Evolutionary conservation across 2,113 vertebrate genomes (phyloP).

Genomic region (Apteryx owenii): DNA sequence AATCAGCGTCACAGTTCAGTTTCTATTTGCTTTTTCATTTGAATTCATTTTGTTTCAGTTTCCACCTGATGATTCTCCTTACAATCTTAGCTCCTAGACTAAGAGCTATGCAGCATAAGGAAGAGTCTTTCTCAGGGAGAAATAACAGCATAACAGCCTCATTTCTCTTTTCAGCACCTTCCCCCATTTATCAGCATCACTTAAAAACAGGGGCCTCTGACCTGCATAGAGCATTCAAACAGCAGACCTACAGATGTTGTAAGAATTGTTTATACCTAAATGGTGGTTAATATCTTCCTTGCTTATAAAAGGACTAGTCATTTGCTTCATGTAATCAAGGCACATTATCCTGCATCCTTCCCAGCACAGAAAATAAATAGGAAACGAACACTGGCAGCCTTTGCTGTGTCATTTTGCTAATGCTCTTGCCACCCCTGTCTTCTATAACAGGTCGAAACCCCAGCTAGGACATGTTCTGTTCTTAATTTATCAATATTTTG

Average conservation of each 20-base stretch:
- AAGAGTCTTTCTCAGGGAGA: not conserved
- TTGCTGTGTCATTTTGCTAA: not conserved
- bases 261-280: not conserved
- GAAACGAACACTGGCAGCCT: not conserved
- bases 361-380: not conserved
- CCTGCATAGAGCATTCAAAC: not conserved
- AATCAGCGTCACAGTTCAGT: slow-evolving; percentile 28
- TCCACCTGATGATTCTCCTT: not conserved
- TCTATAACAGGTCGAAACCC: not conserved
- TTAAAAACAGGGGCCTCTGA: not conserved
- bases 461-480: not conserved
- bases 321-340: not conserved
- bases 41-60: slow-evolving; percentile 51
- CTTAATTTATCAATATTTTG: not conserved
- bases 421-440: not conserved
- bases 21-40: slow-evolving; percentile 38
- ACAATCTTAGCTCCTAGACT: slow-evolving; percentile 11
- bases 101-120: not conserved
- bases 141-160: not conserved
- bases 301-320: not conserved
- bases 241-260: not conserved
- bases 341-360: not conserved
- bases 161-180: not conserved
- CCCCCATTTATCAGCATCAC: not conserved
- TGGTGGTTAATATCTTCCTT: not conserved